Base-by-base conservation (phyloP, 2,888 invertebrate species). In the Anarsia innoxiella region DNA sequence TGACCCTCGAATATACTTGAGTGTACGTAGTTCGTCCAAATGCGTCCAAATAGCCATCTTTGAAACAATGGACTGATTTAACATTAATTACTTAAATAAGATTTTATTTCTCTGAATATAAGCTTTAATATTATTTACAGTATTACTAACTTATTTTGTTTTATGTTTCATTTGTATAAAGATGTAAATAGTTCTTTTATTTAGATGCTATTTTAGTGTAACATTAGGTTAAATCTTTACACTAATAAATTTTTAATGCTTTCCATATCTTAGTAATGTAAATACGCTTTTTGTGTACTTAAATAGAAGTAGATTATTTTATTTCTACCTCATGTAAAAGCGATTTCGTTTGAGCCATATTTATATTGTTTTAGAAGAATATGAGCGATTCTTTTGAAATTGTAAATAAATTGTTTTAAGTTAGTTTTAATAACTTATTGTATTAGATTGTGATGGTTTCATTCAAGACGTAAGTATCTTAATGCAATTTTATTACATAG, bases 121-220 rank as follows among this genome's bases (percentile, higher is more conserved):
- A 76, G 77, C 77, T 74, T 80, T 83, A 82, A 83, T 67, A 59
- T 70, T 76, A 69, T 82, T 80, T 77, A 80, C 83, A 82, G 84
- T 84, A 84, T 84, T 83, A 80, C 66, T 83, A 80, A 83, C 68
- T 79, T 80, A 77, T 77, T 78, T 73, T 71, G 68, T 56, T 67
- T 67, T 59, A 56, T 50, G 42, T 45, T 56, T 56, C 46, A 53
- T 51, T 43, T 82, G 79, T 79, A 80, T 51, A 80, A 73, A 76
- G 47, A 45, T 83, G 83, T 84, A 83, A 63, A 84, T 83, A 48
- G 45, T 66, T 72, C 66, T 63, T 62, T 49, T 26, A n/a, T 25
- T 25, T 9, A 25, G 12, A 19, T 8, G 11, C 23, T 23, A 5
- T 31, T 3, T 16, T 28, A 36, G 30, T 25, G 12, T 25, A 28